phyloP scores from a whole-genome alignment of 2,113 vertebrate species.

The Ammodytes marinus region DNA sequence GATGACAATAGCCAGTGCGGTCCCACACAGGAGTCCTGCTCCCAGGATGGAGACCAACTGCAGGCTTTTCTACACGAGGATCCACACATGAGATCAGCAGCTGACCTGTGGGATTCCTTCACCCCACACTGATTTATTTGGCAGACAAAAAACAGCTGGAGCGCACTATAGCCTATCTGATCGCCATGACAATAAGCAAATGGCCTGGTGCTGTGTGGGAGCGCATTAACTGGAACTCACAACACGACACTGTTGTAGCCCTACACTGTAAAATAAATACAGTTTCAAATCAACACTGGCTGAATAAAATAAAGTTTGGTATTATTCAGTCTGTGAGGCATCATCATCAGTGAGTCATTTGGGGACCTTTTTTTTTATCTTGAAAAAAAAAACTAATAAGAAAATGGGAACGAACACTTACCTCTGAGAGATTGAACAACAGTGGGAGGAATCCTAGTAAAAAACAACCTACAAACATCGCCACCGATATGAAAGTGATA shows the following conservation, averaged over 20 bases:
- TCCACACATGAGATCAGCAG: constrained; percentile 22
- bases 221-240: neutral
- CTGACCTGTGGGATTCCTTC: constrained; percentile 5
- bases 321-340: neutral
- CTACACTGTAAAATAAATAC: neutral
- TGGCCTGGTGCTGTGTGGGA: too few species aligned
- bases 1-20: constrained; percentile 79
- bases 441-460: constrained; percentile 85
- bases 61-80: constrained; percentile 75
- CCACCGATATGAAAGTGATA: constrained; percentile 82
- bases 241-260: neutral
- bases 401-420: constrained; percentile 29
- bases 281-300: neutral
- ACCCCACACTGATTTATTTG: neutral
- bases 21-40: constrained; percentile 83
- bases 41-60: constrained; percentile 84
- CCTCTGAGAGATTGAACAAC: constrained; percentile 85
- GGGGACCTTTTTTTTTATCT: neutral
- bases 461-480: constrained; percentile 87
- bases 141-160: neutral
- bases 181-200: neutral
- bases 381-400: neutral
- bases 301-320: neutral
- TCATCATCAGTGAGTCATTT: neutral
- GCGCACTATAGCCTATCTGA: neutral